Conservation (phyloP, 2,797 vertebrate species). For the Artibeus lituratus region DNA sequence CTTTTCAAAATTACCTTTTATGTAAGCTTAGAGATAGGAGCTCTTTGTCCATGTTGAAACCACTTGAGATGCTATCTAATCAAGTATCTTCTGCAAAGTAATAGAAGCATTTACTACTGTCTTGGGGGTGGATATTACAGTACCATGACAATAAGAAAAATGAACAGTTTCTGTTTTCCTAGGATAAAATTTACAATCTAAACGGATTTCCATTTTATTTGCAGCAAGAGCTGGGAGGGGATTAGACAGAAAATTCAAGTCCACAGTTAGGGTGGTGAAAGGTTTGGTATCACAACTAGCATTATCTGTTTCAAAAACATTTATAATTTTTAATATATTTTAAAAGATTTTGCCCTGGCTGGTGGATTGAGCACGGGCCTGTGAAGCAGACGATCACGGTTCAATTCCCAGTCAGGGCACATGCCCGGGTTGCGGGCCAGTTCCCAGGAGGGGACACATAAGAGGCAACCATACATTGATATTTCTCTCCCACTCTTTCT, state of each 20-base stretch:
- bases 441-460: no score
- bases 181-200: background rate
- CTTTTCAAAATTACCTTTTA: constrained; percentile 43
- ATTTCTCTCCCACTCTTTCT: no score
- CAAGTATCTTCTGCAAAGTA: constrained; percentile 29
- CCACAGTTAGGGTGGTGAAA: background rate
- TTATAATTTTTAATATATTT: background rate
- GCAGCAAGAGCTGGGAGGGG: background rate
- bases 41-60: background rate
- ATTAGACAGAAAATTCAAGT: constrained; percentile 11
- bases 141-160: constrained; percentile 37
- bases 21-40: background rate
- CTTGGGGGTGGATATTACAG: background rate
- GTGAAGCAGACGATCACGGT: no score
- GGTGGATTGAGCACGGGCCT: no score
- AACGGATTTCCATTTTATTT: background rate
- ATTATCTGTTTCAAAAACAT: background rate
- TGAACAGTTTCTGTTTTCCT: background rate
- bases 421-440: no score
- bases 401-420: no score
- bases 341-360: no score
- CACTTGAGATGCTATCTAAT: background rate
- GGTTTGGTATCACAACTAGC: background rate
- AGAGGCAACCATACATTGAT: no score
- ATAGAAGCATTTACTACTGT: constrained; percentile 12